A percentile compares a stretch with the other conserved stretches of the same genome.
These are phyloP conservation scores for Lerista edwardsae DNA, from an alignment of 2,797 vertebrate genomes.

Conservation along the genomic window DNA sequence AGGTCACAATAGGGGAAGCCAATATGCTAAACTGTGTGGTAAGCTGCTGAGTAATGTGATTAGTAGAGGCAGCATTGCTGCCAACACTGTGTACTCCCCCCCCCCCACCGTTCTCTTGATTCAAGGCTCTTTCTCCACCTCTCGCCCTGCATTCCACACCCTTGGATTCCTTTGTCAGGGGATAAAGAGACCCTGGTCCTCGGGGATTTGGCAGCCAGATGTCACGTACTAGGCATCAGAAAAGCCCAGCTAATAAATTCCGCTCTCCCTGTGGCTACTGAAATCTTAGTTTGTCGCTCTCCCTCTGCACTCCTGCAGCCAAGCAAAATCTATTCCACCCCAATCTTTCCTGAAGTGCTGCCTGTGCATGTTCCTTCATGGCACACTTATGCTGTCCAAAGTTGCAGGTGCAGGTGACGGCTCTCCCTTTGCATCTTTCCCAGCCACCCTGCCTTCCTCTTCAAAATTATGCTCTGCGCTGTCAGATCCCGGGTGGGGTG, in stretches of 20 bases:
- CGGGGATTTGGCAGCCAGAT: constrained; percentile 51
- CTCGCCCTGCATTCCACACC: constrained; percentile 39
- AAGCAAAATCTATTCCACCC: not conserved
- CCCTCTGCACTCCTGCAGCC: not conserved
- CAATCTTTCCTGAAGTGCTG: not conserved
- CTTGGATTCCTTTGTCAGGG: constrained; percentile 59
- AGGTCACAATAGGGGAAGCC: constrained; percentile 12
- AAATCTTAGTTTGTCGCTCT: not conserved
- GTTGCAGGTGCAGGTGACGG: not conserved
- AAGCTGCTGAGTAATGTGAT: constrained; percentile 35
- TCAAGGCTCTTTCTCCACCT: constrained; percentile 27
- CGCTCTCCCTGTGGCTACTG: constrained; percentile 2
- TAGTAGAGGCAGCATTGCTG: constrained; percentile 12
- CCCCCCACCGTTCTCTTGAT: constrained; percentile 39
- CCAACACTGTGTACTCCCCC: not conserved
- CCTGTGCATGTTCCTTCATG: not conserved
- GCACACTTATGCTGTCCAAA: not conserved
- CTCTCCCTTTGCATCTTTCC: not conserved
- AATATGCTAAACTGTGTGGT: constrained; percentile 26
- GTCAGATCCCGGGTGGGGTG: not conserved
- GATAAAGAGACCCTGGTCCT: constrained; percentile 48
- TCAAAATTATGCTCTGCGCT: not conserved
- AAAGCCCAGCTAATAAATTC: constrained; percentile 13
- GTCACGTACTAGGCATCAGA: constrained; percentile 31
- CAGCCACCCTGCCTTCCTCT: not conserved